Evolutionary conservation across 2,113 vertebrate species (phyloP), one percentile per base, ranked within the genome.

Genomic region (Sapayoa aenigma): DNA sequence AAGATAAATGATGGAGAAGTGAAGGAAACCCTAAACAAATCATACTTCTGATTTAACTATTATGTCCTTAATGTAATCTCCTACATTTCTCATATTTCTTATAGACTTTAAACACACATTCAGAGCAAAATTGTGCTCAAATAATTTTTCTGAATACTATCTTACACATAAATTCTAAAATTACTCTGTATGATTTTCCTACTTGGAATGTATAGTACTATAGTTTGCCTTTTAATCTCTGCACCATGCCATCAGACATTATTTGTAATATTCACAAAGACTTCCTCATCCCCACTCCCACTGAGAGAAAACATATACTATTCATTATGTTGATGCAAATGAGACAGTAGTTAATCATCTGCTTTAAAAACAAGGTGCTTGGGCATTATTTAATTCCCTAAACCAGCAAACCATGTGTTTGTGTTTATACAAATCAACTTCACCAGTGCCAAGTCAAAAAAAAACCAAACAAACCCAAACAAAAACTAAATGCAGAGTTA

Each of bases 1-100:
- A 96, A 95, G 58, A 94, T 86, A 96, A 95, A 95, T 75, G 71
- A 73, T 92, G 88, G 94, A 89, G 86, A 47, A 91, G 44, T 90
- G 30, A 84, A 60, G 53, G 85, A 84, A 96, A 94, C 23, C 73
- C 83, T 90, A 92, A 92, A 86, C 66, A 96, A 94, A 94, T 66
- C 79, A 59, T 19, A 82, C 14, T 91, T 86, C 76, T 91, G 77
- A 56, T 94, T 69, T 80, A 87, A 93, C 77, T 73, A 88, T 75
- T 94, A 74, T n/a, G 33, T n/a, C 86, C 47, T 86, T 74, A 87
- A 53, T 47, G 19, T 66, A 93, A 95, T 74, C 42, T 93, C 67
- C 42, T 1, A 4, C 39, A 75, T 56, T 77, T 81, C 68, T 89
- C 22, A 1, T 74, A 84, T 78, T 96, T 79, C 52, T 90, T 74